These are phyloP conservation scores for Boleophthalmus pectinirostris DNA, from an alignment of 2,113 vertebrate species.

Conservation along the genomic window DNA sequence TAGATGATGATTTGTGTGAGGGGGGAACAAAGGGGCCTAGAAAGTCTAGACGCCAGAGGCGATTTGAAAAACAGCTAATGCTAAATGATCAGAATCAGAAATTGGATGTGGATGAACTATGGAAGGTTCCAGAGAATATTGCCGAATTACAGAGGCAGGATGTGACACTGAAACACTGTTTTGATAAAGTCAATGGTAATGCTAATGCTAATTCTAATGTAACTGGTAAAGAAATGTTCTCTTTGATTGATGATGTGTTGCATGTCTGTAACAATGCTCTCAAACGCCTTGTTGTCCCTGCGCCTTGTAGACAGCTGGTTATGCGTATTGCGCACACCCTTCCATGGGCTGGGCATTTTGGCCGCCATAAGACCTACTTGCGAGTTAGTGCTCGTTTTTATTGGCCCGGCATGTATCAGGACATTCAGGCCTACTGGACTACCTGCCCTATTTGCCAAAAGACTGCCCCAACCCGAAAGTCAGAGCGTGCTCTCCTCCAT, in stretches of 20 bases:
- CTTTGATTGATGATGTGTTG: background rate
- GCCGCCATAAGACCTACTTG: no score
- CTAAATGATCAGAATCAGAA: background rate
- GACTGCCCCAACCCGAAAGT: no score
- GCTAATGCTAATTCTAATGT: background rate
- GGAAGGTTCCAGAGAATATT: background rate
- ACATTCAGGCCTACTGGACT: background rate
- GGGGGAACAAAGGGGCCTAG: background rate
- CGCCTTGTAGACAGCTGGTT: no score
- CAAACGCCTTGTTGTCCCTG: no score
- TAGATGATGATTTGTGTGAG: background rate
- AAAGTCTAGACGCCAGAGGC: background rate
- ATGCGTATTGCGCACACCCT: no score
- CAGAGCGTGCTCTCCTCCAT: no score
- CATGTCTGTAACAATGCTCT: background rate
- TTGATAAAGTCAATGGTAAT: background rate
- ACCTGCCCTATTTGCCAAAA: background rate
- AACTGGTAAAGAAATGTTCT: background rate
- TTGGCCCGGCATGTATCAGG: conserved; percentile 1
- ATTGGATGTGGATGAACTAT: background rate
- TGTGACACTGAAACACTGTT: no score
- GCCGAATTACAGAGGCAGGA: background rate
- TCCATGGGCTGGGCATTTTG: no score
- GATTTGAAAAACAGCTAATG: background rate
- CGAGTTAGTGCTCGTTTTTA: background rate